phyloP scores from a whole-genome alignment of 2,113 vertebrate species.

The Emydura subglobosa region DNA sequence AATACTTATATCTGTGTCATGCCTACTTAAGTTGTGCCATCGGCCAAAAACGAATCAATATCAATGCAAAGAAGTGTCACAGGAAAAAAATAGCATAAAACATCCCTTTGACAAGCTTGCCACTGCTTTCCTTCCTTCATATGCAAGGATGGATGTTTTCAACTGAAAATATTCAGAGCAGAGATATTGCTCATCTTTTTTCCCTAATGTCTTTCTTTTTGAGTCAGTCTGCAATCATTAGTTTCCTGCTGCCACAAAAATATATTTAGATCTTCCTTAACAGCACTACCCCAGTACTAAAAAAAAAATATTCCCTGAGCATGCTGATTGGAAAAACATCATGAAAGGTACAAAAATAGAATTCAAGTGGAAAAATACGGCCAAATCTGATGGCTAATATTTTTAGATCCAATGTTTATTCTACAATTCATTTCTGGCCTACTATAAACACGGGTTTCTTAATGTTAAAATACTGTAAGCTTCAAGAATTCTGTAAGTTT shows the following conservation, averaged over 20 bases:
- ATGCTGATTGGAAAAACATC: conserved; percentile 10
- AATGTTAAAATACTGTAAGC: not conserved
- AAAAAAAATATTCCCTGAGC: conserved; percentile 22
- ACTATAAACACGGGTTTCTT: conserved; percentile 20
- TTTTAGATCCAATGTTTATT: not conserved
- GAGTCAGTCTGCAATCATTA: conserved; percentile 27
- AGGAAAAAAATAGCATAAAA: not conserved
- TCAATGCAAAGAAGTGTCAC: not conserved
- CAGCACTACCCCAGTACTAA: not conserved
- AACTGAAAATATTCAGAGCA: not conserved
- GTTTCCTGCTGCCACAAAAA: conserved; percentile 16
- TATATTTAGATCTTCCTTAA: conserved; percentile 36
- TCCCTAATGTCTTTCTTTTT: conserved; percentile 8
- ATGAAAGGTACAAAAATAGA: conserved; percentile 27
- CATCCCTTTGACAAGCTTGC: not conserved
- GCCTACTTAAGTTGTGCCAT: not conserved
- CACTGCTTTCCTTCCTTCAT: not conserved
- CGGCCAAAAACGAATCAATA: not conserved
- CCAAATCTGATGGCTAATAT: not conserved
- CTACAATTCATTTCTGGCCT: not conserved
- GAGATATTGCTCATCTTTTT: not conserved
- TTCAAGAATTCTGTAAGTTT: not conserved
- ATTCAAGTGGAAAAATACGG: not conserved
- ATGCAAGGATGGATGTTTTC: not conserved
- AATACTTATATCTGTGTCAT: not conserved